phyloP scores from a whole-genome alignment of 1,140 invertebrate genomes.

The Drosophila pectinifera region DNA sequence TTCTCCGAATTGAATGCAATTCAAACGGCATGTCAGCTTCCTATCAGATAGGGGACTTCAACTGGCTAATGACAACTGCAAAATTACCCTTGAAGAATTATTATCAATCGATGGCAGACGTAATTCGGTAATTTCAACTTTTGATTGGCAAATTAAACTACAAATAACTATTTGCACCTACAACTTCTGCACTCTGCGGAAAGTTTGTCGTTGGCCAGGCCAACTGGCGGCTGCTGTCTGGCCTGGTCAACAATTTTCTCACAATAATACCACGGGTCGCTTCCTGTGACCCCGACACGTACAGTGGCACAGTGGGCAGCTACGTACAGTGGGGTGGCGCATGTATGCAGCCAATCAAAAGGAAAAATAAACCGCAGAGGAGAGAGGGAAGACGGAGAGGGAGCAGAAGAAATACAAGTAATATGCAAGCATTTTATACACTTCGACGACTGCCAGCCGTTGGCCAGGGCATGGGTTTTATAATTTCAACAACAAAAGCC shows the following conservation, averaged over 20 bases:
- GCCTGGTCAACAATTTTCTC: constrained; percentile 56
- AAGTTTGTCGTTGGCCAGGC: constrained; percentile 43
- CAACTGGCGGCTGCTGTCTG: constrained; percentile 26
- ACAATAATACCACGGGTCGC: constrained; percentile 58
- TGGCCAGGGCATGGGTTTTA: constrained; percentile 56
- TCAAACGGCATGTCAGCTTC: constrained; percentile 8
- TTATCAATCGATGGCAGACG: constrained; percentile 32
- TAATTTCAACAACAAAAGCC: constrained; percentile 56
- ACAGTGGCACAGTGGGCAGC: constrained; percentile 14
- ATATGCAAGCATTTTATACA: constrained; percentile 77
- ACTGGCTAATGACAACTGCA: constrained; percentile 24
- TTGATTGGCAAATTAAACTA: constrained; percentile 62
- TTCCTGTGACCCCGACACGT: constrained; percentile 73
- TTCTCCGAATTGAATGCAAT: neutral
- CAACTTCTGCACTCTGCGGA: constrained; percentile 51
- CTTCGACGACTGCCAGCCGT: constrained; percentile 48
- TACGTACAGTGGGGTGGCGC: constrained; percentile 7
- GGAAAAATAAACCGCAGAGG: constrained; percentile 57
- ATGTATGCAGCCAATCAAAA: constrained; percentile 62
- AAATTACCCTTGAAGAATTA: constrained; percentile 18
- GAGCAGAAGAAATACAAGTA: constrained; percentile 49
- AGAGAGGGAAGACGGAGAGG: constrained; percentile 3
- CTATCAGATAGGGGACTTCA: neutral
- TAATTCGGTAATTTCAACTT: constrained; percentile 60
- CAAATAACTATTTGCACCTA: constrained; percentile 57